Conservation (phyloP, 2,113 vertebrate species). For the Tauraco erythrolophus region DNA sequence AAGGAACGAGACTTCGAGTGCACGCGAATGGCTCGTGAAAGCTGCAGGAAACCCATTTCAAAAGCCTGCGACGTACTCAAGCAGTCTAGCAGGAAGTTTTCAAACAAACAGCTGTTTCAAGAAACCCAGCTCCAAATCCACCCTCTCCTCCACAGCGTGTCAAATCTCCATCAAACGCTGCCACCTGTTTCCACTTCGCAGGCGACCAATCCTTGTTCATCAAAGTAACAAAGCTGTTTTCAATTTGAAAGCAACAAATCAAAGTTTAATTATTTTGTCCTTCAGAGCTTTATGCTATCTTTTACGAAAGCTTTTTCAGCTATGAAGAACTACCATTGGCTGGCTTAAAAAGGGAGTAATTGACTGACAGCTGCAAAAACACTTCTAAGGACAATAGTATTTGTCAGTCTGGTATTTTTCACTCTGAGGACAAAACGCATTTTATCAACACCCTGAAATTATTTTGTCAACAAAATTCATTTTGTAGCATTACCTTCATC, state of each 20-base stretch:
- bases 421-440: conserved; percentile 18
- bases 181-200: conserved; percentile 19
- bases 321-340: background rate
- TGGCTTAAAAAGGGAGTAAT: background rate
- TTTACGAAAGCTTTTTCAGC: background rate
- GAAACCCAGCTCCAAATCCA: background rate
- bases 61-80: background rate
- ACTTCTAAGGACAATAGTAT: background rate
- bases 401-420: conserved; percentile 19
- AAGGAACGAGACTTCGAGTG: background rate
- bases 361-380: conserved; percentile 22
- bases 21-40: background rate
- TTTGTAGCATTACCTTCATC: conserved; percentile 18
- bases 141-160: background rate
- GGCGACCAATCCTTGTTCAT: conserved; percentile 14
- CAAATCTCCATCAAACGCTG: background rate
- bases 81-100: background rate
- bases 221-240: conserved; percentile 28
- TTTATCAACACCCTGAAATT: conserved; percentile 56
- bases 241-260: conserved; percentile 53
- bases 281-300: conserved; percentile 28
- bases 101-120: conserved; percentile 9
- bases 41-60: background rate
- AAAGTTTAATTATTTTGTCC: conserved; percentile 55
- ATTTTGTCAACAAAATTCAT: conserved; percentile 42